A percentile compares a stretch with the other conserved stretches of the same genome.
phyloP scores from a whole-genome alignment of 2,797 vertebrate species.

The Astyanax mexicanus region DNA sequence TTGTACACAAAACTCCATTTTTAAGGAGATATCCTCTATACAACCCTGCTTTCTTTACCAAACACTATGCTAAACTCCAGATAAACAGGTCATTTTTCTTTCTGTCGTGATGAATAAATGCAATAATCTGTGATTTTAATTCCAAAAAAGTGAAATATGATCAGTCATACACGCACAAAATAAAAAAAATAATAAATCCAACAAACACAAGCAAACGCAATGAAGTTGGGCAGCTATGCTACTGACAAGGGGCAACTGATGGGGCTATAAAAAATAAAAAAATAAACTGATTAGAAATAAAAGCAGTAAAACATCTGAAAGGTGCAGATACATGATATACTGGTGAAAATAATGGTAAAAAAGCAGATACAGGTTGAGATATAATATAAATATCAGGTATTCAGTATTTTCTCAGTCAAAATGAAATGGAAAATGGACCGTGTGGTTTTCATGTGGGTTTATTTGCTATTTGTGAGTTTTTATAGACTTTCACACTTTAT shows the following conservation, averaged over 20 bases:
- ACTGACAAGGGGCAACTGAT: slow-evolving; percentile 40
- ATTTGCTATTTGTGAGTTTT: neutral
- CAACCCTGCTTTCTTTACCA: slow-evolving; percentile 43
- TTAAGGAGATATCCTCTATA: slow-evolving; percentile 19
- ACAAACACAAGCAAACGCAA: too few species aligned
- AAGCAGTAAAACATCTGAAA: slow-evolving; percentile 28
- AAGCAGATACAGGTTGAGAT: neutral
- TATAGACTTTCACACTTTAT: neutral
- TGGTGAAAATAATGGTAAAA: slow-evolving; percentile 17
- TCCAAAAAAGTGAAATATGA: slow-evolving; percentile 13
- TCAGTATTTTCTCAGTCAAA: neutral
- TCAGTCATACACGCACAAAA: slow-evolving; percentile 29
- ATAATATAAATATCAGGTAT: slow-evolving; percentile 19
- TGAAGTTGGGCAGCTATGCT: slow-evolving; percentile 45
- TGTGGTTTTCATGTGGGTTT: neutral
- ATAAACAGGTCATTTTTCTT: slow-evolving; percentile 21
- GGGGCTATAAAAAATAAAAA: slow-evolving; percentile 14
- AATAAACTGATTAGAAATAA: slow-evolving; percentile 14
- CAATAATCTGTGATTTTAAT: slow-evolving; percentile 25
- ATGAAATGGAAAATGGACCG: slow-evolving; percentile 22
- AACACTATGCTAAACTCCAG: slow-evolving; percentile 41
- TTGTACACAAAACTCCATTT: slow-evolving; percentile 20
- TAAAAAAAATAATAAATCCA: slow-evolving; percentile 30
- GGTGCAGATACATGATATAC: slow-evolving; percentile 41
- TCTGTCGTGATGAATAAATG: slow-evolving; percentile 36